These are phyloP conservation scores for Cerastoderma edule DNA, from an alignment of 2,888 invertebrate genomes.

Conservation along the genomic window DNA sequence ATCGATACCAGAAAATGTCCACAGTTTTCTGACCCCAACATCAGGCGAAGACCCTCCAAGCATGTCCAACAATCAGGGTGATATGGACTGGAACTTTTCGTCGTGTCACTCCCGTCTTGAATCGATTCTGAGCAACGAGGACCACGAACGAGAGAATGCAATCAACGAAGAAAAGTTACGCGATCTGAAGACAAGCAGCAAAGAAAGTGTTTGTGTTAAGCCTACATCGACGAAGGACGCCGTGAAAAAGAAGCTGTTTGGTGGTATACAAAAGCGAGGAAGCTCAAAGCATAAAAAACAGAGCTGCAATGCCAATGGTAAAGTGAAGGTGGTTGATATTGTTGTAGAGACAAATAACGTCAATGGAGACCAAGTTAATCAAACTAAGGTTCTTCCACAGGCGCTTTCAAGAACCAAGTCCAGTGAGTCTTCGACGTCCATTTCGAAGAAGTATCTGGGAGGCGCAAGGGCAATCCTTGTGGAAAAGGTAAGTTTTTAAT, in stretches of 20 bases:
- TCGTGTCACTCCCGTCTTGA: slow-evolving; percentile 39
- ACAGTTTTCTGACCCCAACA: slow-evolving; percentile 41
- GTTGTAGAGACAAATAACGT: slow-evolving; percentile 7
- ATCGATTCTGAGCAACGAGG: slow-evolving; percentile 29
- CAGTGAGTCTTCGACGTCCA: slow-evolving; percentile 29
- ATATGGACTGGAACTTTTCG: slow-evolving; percentile 32
- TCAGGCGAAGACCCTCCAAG: slow-evolving; percentile 30
- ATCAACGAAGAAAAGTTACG: slow-evolving; percentile 44
- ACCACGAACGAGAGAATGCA: slow-evolving; percentile 40
- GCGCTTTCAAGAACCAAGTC: slow-evolving; percentile 48
- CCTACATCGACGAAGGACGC: slow-evolving; percentile 13
- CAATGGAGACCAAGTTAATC: neutral
- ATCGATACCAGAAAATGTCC: slow-evolving; percentile 38
- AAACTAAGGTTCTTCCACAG: slow-evolving; percentile 28
- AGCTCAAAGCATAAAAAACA: no score
- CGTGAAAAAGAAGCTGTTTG: slow-evolving; percentile 34
- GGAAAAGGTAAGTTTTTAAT: slow-evolving; percentile 32
- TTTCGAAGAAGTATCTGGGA: slow-evolving; percentile 20
- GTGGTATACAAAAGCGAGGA: slow-evolving; percentile 9
- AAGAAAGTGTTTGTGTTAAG: slow-evolving; percentile 2
- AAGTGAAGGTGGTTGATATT: slow-evolving; percentile 8
- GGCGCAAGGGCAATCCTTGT: slow-evolving; percentile 28
- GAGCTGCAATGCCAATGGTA: neutral
- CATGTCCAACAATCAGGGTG: slow-evolving; percentile 12
- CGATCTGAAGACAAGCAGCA: slow-evolving; percentile 24